A percentile compares a stretch with the other conserved stretches of the same genome.
phyloP scores from a whole-genome alignment of 2,888 invertebrate species.

The Epinotia nisella region DNA sequence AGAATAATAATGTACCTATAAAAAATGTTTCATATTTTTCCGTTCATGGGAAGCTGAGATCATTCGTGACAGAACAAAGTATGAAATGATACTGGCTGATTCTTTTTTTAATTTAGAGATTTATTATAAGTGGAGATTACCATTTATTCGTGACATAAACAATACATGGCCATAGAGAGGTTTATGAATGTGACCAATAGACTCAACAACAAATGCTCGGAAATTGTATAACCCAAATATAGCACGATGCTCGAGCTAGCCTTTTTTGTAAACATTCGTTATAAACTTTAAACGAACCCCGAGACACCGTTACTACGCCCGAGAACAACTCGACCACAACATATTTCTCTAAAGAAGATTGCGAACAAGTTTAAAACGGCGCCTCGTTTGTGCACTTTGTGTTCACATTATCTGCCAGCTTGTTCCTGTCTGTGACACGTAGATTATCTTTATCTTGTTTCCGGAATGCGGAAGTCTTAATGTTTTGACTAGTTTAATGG shows the following conservation, averaged over 20 bases:
- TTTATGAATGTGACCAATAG: too few relatives aligned
- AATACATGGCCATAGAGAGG: too few relatives aligned
- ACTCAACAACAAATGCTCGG: neutral
- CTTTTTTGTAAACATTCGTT: neutral
- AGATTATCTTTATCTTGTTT: constrained; percentile 13
- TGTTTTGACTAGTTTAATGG: constrained; percentile 10
- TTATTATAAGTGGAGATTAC: too few relatives aligned
- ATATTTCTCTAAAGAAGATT: constrained; percentile 45
- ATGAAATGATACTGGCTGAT: too few relatives aligned
- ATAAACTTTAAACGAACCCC: constrained; percentile 1
- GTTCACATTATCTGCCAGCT: constrained; percentile 38
- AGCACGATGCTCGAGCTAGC: neutral
- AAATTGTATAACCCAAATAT: neutral
- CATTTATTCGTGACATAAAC: too few relatives aligned
- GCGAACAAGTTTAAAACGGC: constrained; percentile 43
- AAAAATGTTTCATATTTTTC: too few relatives aligned
- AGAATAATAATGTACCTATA: too few relatives aligned
- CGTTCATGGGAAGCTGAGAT: too few relatives aligned
- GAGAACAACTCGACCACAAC: constrained; percentile 24
- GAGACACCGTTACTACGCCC: neutral
- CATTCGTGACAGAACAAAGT: too few relatives aligned
- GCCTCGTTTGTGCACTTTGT: constrained; percentile 40
- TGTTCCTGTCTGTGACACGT: constrained; percentile 33
- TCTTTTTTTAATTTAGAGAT: too few relatives aligned
- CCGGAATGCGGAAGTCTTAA: constrained; percentile 7